Evolutionary conservation across 2,888 invertebrate species (phyloP).

Genomic region (Epinotia demarniana): DNA sequence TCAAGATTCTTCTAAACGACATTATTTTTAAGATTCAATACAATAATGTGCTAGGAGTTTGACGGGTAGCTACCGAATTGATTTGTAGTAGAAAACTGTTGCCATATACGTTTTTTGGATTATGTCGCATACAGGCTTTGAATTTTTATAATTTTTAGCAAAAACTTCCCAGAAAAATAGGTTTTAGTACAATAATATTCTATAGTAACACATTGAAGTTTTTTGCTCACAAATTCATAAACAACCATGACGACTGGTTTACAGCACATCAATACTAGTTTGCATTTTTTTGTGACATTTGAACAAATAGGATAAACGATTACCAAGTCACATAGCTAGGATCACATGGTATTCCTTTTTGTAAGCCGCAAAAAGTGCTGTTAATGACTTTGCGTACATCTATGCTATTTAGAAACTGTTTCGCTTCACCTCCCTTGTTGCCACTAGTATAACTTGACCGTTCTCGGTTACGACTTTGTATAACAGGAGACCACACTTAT

Average conservation of each 20-base stretch:
- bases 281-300: slow-evolving; percentile 3
- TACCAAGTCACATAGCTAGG: not conserved
- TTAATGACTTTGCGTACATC: slow-evolving; percentile 24
- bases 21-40: not conserved
- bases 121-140: no score
- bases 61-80: not conserved
- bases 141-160: not conserved
- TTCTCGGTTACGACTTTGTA: not conserved
- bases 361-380: slow-evolving; percentile 32
- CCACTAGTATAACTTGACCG: not conserved
- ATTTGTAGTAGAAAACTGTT: not conserved
- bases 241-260: not conserved
- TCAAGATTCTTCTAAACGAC: not conserved
- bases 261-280: slow-evolving; percentile 4
- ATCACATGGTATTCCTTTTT: slow-evolving; percentile 10
- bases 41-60: not conserved
- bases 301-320: slow-evolving; percentile 18
- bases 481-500: not conserved
- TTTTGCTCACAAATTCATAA: not conserved
- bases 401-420: not conserved
- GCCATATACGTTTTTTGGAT: not conserved
- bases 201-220: not conserved
- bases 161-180: not conserved
- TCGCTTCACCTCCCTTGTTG: not conserved
- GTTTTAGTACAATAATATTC: not conserved